Evolutionary conservation across 2,797 vertebrate genomes (phyloP), one percentile per base, ranked within the genome.

Genomic region (Coracias cyanogaster): DNA sequence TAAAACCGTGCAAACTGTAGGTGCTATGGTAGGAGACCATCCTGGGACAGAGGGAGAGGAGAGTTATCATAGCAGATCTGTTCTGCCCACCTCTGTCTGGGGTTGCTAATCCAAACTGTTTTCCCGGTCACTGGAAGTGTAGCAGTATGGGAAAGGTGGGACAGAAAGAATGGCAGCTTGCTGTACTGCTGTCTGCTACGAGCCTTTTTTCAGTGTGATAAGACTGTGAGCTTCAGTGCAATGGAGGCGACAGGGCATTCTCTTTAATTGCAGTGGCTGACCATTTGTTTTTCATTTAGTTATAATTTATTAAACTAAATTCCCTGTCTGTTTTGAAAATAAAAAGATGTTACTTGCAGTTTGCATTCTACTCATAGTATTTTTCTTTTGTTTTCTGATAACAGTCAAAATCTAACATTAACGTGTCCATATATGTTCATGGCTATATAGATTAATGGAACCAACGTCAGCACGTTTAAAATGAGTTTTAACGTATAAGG

Each of bases 391-490:
- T 54, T 92, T 90, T 85, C 64, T 84, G 28, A 20, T 92, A 70
- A 57, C 67, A 79, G 29, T 80, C 17, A 77, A 79, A 92, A 82
- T 93, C 26, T 67, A 77, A 49, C 9, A 49, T 78, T 52, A 65
- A 67, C 4, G 0, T 72, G 24, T 91, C 76, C 88, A 62, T 86
- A 74, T 69, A 62, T 22, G 39, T 95, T 92, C 31, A 26, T 83
- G 84, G 58, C 64, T 85, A 2, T 90, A 55, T 82, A 79, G 25
- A 88, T 95, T 95, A 91, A 66, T 73, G 25, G 39, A 90, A 79
- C 58, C 58, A 20, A 62, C 46, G 54, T 85, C 64, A 33, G 84
- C 54, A 13, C 61, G 37, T 69, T 94, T 93, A 78, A 95, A 90
- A 82, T 85, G 3, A 15, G 54, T 90, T 95, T 92, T 77, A 92